These are phyloP conservation scores for Pseudomyrmex cubaensis DNA, from an alignment of 1,140 invertebrate species.

Conservation along the genomic window DNA sequence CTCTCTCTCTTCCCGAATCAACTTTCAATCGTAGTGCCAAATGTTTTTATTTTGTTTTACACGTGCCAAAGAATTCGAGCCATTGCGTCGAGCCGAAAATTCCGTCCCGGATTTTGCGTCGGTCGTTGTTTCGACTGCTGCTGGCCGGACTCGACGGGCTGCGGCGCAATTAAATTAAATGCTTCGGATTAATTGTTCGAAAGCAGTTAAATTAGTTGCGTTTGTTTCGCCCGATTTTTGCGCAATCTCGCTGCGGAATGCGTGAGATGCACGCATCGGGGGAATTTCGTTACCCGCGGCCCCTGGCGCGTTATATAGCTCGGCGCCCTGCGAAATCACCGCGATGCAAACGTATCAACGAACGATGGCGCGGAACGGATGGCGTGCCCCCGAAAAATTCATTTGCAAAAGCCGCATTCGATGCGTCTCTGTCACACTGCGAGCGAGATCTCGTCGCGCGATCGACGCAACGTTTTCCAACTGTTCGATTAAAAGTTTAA, in stretches of 20 bases:
- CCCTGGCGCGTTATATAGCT: slow-evolving; percentile 63
- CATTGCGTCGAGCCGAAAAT: slow-evolving; percentile 71
- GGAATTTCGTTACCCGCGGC: slow-evolving; percentile 67
- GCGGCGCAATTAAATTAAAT: slow-evolving; percentile 83
- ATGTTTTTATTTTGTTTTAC: slow-evolving; percentile 71
- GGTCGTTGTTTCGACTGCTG: slow-evolving; percentile 73
- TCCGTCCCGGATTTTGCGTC: slow-evolving; percentile 69
- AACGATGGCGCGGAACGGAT: slow-evolving; percentile 33
- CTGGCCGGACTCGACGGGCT: slow-evolving; percentile 69
- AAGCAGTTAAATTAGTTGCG: slow-evolving; percentile 82
- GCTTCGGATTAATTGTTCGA: slow-evolving; percentile 83
- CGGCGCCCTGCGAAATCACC: slow-evolving; percentile 56
- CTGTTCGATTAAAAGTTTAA: slow-evolving; percentile 49
- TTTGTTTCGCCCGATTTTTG: slow-evolving; percentile 82
- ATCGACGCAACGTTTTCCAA: slow-evolving; percentile 27
- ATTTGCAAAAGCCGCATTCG: slow-evolving; percentile 64
- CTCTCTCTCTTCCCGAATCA: neutral
- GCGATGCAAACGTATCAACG: slow-evolving; percentile 58
- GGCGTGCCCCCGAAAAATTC: slow-evolving; percentile 66
- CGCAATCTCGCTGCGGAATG: slow-evolving; percentile 81
- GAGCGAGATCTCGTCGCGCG: neutral
- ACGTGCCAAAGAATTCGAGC: slow-evolving; percentile 71
- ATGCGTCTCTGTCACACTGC: slow-evolving; percentile 30
- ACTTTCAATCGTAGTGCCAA: slow-evolving; percentile 26
- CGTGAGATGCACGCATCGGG: slow-evolving; percentile 65